Evolutionary conservation across 2,888 invertebrate species (phyloP), one percentile per base, ranked within the genome.

Genomic region (Tipula lateralis): DNA sequence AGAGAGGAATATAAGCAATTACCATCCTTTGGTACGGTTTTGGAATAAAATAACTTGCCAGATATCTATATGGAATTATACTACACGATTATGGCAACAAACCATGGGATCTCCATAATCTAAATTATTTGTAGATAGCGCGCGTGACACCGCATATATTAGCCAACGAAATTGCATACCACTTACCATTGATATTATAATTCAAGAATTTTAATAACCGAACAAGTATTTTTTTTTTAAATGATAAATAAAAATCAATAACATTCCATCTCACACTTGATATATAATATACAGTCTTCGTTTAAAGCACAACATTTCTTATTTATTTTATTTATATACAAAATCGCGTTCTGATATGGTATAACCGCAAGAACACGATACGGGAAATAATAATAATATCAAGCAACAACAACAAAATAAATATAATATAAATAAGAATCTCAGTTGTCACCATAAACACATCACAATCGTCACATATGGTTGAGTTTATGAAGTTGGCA

Each of bases 231-330:
- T 66, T 50, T 50, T 6, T 50, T 16, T 66, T 24, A 12, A 24
- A 24, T 24, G 24, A 66, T 66, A 66, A 66, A 66, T 24, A 66
- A 44, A 50, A 66, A 66, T 66, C 66, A 66, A 66, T 66, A 44
- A 66, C 19, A 66, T 66, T 66, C 66, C 66, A 66, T 24, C 66
- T 66, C 66, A 66, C 66, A 66, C 66, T 66, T 66, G 66, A 50
- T 50, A 16, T n/a, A 50, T 50, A 39, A 39, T 39, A n/a, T n/a
- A n/a, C n/a, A 12, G 44, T 50, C 44, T 50, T 50, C 44, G 9
- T n/a, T 32, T 32, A 32, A 9, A 66, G 66, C 24, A 24, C 66
- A 66, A 66, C 24, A 66, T 66, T 9, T 24, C 19, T 66, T 66
- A 50, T 50, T 50, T 19, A 13, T 39, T 1, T 16, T 16, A 50